Base-by-base conservation (phyloP, 2,888 invertebrate species). In the Cordilura impudica region DNA sequence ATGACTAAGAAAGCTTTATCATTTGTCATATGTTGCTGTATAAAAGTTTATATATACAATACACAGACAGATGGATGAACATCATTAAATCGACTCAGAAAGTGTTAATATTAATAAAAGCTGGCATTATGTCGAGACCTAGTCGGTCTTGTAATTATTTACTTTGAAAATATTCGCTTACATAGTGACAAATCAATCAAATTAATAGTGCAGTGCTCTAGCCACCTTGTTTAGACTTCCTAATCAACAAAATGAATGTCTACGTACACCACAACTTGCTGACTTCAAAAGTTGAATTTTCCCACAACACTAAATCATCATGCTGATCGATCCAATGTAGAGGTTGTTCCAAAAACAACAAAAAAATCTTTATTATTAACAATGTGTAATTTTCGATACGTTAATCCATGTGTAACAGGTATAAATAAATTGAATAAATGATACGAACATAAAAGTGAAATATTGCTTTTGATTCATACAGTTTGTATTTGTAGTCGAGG, bases 381-480 rank as follows among this genome's bases (percentile, higher is more conserved):
- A 49, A 35, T 47, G 39, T 58, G 31, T 61, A n/a, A 12, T 23
- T 19, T 19, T 23, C n/a, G 0, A 43, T 23, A 23, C 23, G 45
- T 23, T 45, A 45, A 51, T 5, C 21, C 18, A 56, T 29, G 31
- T 14, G 8, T 51, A 79, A 81, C 75, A 81, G 72, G 74, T 78
- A 76, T 49, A 70, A 73, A 74, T 71, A 35, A 63, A 73, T 67
- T 35, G 61, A 61, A 67, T 74, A 66, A 61, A 79, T 78, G 79
- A 81, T 79, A 53, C 56, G 75, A 66, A 78, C 69, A 79, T 82
- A 82, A 83, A 79, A 83, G 78, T 83, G 82, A 83, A 83, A 81
- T 82, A 83, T 83, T 74, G 75, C 75, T 49, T 75, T 56, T 45
- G 45, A 53, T 67, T n/a, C 2, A 39, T 26, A n/a, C 18, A 18